phyloP scores from a whole-genome alignment of 1,140 invertebrate genomes.

The Leptinotarsa lineolata region DNA sequence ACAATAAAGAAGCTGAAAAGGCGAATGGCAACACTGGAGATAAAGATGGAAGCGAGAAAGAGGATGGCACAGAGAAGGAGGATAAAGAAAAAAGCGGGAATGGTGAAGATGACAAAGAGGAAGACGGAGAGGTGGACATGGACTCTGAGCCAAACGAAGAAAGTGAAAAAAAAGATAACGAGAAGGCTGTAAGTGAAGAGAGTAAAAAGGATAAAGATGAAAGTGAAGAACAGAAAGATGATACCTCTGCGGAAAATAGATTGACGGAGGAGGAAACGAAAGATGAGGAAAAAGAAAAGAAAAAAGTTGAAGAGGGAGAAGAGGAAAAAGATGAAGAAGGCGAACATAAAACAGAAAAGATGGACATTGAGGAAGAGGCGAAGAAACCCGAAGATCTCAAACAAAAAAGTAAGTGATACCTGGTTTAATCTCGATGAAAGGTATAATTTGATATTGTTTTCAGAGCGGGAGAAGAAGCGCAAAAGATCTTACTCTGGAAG shows the following conservation, averaged over 20 bases:
- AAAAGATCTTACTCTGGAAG: slow-evolving; percentile 54
- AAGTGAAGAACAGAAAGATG: slow-evolving; percentile 33
- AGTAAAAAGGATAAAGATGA: slow-evolving; percentile 44
- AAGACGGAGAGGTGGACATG: slow-evolving; percentile 46
- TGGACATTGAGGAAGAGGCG: slow-evolving; percentile 34
- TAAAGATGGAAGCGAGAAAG: slow-evolving; percentile 42
- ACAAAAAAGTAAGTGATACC: not conserved
- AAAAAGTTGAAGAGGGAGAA: slow-evolving; percentile 40
- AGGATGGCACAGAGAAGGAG: slow-evolving; percentile 43
- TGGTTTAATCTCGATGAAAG: not conserved
- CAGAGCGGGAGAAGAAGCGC: slow-evolving; percentile 49
- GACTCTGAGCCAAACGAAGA: slow-evolving; percentile 44
- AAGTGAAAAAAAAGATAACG: slow-evolving; percentile 46
- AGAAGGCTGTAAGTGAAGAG: slow-evolving; percentile 50
- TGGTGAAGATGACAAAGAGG: slow-evolving; percentile 39
- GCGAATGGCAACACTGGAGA: slow-evolving; percentile 48
- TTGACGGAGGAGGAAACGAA: slow-evolving; percentile 47
- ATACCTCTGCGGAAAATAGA: slow-evolving; percentile 34
- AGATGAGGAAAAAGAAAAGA: slow-evolving; percentile 32
- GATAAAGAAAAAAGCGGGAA: slow-evolving; percentile 49
- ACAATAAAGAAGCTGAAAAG: slow-evolving; percentile 41
- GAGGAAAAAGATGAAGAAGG: slow-evolving; percentile 45
- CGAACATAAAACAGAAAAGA: slow-evolving; percentile 41
- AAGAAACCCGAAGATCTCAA: slow-evolving; percentile 31
- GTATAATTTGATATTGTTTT: slow-evolving; percentile 10